Evolutionary conservation across 30 jellyfish, hydroid and myxozoan genomes (phyloP).

Genomic region (Clytia hemisphaerica): DNA sequence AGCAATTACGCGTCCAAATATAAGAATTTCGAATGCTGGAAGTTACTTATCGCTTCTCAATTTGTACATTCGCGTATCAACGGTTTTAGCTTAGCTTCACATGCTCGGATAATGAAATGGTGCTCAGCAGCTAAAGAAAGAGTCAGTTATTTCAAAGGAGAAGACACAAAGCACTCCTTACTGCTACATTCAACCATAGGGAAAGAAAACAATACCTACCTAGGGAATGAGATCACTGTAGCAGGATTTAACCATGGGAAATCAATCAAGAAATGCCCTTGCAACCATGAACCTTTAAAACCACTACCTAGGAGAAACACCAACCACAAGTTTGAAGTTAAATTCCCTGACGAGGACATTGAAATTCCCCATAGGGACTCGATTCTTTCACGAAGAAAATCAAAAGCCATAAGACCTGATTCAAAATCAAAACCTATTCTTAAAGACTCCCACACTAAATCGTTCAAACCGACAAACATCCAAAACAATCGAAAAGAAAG

Average conservation of each 20-base stretch:
- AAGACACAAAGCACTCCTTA: no score
- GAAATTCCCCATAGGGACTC: no score
- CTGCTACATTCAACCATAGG: neutral
- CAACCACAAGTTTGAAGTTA: neutral
- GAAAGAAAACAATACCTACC: neutral
- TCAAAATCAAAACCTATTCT: no score
- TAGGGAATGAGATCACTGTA: neutral
- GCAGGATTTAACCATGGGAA: neutral
- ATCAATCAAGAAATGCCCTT: neutral
- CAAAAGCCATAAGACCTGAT: no score
- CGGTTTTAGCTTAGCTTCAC: neutral
- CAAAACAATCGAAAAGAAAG: neutral
- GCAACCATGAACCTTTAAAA: neutral
- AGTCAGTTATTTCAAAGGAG: neutral
- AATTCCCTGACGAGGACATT: neutral
- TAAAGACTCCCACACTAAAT: no score
- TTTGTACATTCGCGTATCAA: neutral
- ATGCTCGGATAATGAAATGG: constrained; percentile 13
- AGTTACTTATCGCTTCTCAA: neutral
- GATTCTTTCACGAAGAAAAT: no score
- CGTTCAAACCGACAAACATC: neutral
- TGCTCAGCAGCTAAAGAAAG: neutral
- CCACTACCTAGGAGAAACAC: neutral
- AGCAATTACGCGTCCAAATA: neutral
- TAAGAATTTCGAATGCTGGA: neutral